phyloP scores from a whole-genome alignment of 2,888 invertebrate genomes.

The Dynastes grantii region DNA sequence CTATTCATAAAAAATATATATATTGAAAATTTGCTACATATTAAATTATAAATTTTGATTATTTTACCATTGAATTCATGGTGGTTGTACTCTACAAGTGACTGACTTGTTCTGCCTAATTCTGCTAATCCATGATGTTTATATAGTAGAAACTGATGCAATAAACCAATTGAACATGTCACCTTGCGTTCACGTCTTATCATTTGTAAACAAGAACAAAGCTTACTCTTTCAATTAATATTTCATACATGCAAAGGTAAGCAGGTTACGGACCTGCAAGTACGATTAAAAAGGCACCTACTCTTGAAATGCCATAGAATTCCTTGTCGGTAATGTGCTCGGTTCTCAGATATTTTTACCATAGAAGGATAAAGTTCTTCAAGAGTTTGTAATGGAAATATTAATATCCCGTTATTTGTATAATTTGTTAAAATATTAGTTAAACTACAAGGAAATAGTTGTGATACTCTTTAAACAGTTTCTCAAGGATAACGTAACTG shows the following conservation, averaged over 20 bases:
- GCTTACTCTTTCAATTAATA: not conserved
- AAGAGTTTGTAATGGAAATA: no score
- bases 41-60: not conserved
- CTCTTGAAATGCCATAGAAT: not conserved
- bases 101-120: constrained; percentile 14
- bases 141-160: constrained; percentile 36
- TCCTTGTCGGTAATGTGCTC: not conserved
- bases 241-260: not conserved
- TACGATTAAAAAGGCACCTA: no score
- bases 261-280: not conserved
- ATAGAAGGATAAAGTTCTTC: not conserved
- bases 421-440: no score
- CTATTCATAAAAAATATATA: constrained; percentile 18
- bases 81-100: constrained; percentile 18
- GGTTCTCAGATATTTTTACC: not conserved
- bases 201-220: not conserved
- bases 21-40: not conserved
- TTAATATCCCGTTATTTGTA: no score
- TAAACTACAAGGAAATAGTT: no score
- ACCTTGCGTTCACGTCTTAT: constrained; percentile 7
- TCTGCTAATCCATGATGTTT: not conserved
- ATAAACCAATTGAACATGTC: not conserved
- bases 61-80: constrained; percentile 16
- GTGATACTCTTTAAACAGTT: no score
- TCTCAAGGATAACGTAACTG: no score